Evolutionary conservation across 2,113 vertebrate genomes (phyloP).

Genomic region (Lepus timidus): DNA sequence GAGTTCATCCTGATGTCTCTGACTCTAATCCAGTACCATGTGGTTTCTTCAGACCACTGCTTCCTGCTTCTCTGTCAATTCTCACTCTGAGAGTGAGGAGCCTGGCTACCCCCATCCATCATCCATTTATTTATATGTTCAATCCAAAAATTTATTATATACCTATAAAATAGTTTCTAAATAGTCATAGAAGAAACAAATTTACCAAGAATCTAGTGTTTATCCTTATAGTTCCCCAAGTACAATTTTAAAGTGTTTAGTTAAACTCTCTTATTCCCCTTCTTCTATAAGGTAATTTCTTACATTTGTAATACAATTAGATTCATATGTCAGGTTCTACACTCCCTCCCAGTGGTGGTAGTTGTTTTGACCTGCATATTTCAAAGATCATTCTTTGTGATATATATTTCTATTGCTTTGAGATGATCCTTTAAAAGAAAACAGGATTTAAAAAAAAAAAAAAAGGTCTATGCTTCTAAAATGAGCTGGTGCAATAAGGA

Average conservation of each 20-base stretch:
- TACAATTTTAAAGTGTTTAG: background rate
- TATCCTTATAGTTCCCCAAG: background rate
- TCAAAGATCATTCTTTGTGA: background rate
- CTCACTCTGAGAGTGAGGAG: background rate
- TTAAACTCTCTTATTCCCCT: background rate
- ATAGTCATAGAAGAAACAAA: constrained; percentile 14
- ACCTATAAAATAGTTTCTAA: background rate
- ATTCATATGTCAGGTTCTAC: background rate
- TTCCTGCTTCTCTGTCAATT: constrained; percentile 35
- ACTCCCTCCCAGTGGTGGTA: background rate
- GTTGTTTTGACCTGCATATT: background rate
- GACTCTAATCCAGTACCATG: background rate
- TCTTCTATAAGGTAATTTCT: background rate
- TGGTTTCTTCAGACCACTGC: background rate
- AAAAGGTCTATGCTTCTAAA: constrained; percentile 21
- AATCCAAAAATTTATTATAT: background rate
- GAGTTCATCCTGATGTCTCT: background rate
- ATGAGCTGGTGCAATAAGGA: background rate
- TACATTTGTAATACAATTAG: background rate
- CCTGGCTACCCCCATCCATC: background rate
- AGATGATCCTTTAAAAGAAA: background rate
- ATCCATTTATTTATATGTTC: background rate
- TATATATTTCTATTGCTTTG: background rate
- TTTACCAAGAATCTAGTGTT: background rate
- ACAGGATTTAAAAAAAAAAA: background rate